Evolutionary conservation across 1,140 invertebrate genomes (phyloP).

Genomic region (Rhagoletis pomonella): DNA sequence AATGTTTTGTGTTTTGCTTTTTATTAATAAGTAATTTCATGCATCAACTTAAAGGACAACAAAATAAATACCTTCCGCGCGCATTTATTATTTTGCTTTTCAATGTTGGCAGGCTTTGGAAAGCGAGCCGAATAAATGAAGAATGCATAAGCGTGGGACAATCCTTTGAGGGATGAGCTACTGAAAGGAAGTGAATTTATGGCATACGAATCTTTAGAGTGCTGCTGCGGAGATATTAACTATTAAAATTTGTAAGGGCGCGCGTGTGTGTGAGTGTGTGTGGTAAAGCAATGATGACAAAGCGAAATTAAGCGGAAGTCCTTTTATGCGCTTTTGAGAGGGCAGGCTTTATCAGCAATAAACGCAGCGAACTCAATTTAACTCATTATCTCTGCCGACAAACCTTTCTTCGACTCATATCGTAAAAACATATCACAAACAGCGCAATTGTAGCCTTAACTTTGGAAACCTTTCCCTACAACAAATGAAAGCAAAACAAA

Average conservation of each 20-base stretch:
- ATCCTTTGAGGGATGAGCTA: constrained; percentile 20
- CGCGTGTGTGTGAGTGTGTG: neutral
- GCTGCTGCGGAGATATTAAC: neutral
- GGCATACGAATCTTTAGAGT: constrained; percentile 34
- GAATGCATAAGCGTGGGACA: constrained; percentile 3
- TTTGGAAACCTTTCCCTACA: neutral
- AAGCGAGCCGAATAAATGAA: neutral
- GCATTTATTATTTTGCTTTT: constrained; percentile 26
- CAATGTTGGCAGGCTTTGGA: constrained; percentile 31
- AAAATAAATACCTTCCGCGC: constrained; percentile 36
- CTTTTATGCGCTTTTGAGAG: neutral
- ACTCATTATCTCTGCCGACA: neutral
- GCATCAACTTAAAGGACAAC: constrained; percentile 32
- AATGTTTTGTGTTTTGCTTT: constrained; percentile 1
- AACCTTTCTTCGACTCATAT: too few relatives aligned
- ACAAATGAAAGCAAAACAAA: neutral
- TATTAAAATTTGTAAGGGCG: neutral
- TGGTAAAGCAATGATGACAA: neutral
- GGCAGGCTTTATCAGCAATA: neutral
- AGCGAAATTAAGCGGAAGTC: neutral
- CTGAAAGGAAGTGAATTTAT: constrained; percentile 46
- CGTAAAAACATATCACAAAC: too few relatives aligned
- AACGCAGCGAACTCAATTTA: neutral
- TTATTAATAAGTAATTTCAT: constrained; percentile 39
- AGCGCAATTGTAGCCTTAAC: neutral